Conservation (phyloP, 1,140 invertebrate genomes). For the Spodoptera litura region DNA sequence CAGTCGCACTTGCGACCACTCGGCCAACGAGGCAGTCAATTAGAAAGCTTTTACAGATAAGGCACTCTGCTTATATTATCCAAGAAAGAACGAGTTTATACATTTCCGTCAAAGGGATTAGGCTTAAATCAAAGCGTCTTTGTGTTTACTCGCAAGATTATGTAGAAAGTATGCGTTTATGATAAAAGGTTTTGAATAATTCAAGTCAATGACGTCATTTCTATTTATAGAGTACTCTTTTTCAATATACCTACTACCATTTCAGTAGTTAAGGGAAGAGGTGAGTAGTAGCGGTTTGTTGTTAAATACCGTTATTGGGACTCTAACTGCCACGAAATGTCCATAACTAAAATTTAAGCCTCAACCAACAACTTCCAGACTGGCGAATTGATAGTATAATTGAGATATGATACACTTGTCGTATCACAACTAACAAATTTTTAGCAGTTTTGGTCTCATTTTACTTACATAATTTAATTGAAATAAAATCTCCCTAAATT, state of each 20-base stretch:
- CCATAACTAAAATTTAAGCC: too few relatives aligned
- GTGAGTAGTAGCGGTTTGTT: too few relatives aligned
- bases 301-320: too few relatives aligned
- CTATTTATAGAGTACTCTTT: not conserved
- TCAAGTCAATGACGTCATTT: too few relatives aligned
- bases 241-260: not conserved
- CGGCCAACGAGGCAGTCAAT: too few relatives aligned
- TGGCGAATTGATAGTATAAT: too few relatives aligned
- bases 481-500: too few relatives aligned
- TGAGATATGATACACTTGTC: too few relatives aligned
- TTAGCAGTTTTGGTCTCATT: not conserved
- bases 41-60: not conserved
- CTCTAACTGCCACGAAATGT: too few relatives aligned
- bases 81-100: conserved; percentile 5
- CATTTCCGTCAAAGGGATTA: conserved; percentile 5
- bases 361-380: too few relatives aligned
- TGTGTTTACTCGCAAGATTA: conserved; percentile 22
- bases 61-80: conserved; percentile 16
- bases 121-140: conserved; percentile 12
- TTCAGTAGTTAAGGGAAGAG: too few relatives aligned
- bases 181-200: conserved; percentile 2
- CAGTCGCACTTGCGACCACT: too few relatives aligned
- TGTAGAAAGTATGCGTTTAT: conserved; percentile 21
- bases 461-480: not conserved
- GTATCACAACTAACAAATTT: not conserved